Evolutionary conservation across 2,113 vertebrate genomes (phyloP).

Genomic region (Todiramphus chloris): DNA sequence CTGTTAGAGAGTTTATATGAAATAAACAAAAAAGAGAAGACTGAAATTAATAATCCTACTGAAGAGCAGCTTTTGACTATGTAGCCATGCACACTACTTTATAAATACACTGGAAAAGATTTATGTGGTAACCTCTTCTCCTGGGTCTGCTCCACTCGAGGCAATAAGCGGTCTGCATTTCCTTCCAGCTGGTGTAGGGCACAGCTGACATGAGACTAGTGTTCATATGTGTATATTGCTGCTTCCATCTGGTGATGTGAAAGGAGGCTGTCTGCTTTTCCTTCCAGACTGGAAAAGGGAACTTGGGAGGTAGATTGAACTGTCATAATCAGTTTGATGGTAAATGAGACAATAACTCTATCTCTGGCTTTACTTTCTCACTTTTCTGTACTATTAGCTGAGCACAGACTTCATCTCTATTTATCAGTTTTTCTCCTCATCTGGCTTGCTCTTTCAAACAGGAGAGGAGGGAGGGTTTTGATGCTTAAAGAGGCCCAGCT

Average conservation of each 20-base stretch:
- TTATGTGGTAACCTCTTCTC: not conserved
- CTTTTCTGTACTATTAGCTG: not conserved
- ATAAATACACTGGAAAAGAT: not conserved
- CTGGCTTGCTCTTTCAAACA: not conserved
- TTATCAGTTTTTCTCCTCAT: not conserved
- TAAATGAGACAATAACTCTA: not conserved
- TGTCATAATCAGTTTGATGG: not conserved
- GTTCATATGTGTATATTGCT: not conserved
- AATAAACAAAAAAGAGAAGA: not conserved
- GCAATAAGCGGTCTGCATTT: not conserved
- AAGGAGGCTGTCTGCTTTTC: not conserved
- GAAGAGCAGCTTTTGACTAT: not conserved
- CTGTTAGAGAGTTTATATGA: not conserved
- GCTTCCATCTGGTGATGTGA: not conserved
- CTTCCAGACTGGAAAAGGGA: not conserved
- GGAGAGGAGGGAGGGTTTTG: not conserved
- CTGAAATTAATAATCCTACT: slow-evolving; percentile 31
- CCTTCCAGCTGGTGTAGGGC: not conserved
- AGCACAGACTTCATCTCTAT: not conserved
- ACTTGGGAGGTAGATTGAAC: not conserved
- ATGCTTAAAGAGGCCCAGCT: not conserved
- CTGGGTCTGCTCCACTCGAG: not conserved
- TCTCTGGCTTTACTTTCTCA: not conserved
- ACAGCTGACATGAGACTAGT: not conserved
- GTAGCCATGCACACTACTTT: not conserved